Conservation (phyloP, 2,797 vertebrate species). For the Gambelia wislizenii region DNA sequence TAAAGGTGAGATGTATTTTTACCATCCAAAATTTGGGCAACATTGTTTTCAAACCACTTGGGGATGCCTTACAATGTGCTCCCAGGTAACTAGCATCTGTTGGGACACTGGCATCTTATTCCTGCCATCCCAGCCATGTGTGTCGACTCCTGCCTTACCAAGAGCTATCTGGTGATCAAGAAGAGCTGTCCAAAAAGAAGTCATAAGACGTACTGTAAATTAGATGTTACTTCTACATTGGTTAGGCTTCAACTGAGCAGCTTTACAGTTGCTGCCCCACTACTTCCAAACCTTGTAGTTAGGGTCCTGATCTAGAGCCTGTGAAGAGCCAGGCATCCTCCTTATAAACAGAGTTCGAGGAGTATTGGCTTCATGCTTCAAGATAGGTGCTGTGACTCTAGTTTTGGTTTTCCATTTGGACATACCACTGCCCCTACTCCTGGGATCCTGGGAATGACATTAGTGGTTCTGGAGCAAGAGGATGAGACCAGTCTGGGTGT, state of each 20-base stretch:
- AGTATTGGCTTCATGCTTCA: not conserved
- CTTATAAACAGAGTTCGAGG: not conserved
- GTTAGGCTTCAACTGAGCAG: no score
- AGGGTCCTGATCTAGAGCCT: not conserved
- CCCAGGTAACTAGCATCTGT: not conserved
- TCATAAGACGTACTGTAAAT: no score
- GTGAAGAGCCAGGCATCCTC: not conserved
- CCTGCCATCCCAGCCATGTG: not conserved
- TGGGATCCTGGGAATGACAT: not conserved
- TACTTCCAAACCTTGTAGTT: not conserved
- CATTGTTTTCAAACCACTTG: not conserved
- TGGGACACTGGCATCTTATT: no score
- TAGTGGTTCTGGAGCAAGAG: not conserved
- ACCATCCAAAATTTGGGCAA: not conserved
- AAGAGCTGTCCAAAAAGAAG: not conserved
- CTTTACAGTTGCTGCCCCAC: not conserved
- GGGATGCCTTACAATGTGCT: not conserved
- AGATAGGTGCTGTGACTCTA: not conserved
- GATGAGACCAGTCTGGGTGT: not conserved
- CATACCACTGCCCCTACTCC: not conserved
- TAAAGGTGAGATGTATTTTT: not conserved
- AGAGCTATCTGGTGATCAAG: not conserved
- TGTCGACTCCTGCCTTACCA: not conserved
- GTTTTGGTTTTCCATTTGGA: not conserved
- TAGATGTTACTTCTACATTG: not conserved